Evolutionary conservation across 2,113 vertebrate genomes (phyloP).

Genomic region (Pycnonotus jocosus): DNA sequence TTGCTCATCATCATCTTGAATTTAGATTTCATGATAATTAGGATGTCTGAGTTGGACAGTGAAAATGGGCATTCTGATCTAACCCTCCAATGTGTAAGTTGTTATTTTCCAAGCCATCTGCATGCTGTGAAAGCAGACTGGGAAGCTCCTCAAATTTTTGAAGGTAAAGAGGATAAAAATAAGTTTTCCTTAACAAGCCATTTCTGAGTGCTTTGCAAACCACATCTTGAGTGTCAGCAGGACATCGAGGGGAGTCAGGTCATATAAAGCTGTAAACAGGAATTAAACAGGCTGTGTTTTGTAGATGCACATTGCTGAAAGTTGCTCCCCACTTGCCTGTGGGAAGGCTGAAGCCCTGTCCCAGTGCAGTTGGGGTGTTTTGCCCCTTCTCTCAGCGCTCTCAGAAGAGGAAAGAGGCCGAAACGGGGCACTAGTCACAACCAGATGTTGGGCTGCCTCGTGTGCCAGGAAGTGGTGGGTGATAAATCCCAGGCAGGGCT

Average conservation of each 20-base stretch:
- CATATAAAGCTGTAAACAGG: neutral
- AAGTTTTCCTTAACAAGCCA: neutral
- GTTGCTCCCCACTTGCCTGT: neutral
- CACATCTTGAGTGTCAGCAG: neutral
- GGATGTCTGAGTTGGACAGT: neutral
- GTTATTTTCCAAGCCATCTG: neutral
- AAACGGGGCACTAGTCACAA: neutral
- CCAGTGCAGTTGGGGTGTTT: neutral
- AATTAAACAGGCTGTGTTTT: neutral
- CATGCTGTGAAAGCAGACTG: neutral
- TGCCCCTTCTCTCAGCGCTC: neutral
- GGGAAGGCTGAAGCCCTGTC: neutral
- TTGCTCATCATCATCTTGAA: constrained; percentile 1
- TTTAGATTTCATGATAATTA: constrained; percentile 19
- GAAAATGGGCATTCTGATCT: neutral
- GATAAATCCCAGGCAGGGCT: constrained; percentile 13
- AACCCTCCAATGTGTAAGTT: neutral
- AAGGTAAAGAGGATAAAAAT: neutral
- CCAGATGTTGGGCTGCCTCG: constrained; percentile 22
- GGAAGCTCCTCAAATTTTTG: neutral
- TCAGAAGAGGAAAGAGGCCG: neutral
- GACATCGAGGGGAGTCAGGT: neutral
- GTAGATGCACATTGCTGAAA: neutral
- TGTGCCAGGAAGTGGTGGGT: neutral
- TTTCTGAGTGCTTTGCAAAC: neutral